A percentile compares a stretch with the other conserved stretches of the same genome.
phyloP scores from a whole-genome alignment of 92 coral and sea anemone species.

The Ricordea florida region DNA sequence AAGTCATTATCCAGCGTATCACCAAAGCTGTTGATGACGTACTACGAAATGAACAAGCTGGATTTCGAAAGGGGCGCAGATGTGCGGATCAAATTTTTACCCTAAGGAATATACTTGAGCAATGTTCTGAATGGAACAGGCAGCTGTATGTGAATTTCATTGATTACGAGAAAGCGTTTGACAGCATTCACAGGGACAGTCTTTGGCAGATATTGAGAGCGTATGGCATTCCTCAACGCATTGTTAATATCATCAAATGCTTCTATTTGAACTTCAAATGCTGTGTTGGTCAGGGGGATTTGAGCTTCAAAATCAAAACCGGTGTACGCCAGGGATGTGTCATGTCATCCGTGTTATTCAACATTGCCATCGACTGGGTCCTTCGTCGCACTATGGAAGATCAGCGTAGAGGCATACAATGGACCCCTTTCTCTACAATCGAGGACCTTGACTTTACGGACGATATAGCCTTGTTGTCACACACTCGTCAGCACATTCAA shows the following conservation, averaged over 20 bases:
- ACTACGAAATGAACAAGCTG: constrained; percentile 28
- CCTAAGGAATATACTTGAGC: constrained; percentile 20
- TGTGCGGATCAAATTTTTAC: constrained; percentile 15
- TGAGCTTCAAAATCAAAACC: background rate
- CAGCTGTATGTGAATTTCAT: constrained; percentile 3
- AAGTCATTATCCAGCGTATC: background rate
- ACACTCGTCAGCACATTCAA: constrained; percentile 14
- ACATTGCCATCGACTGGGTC: constrained; percentile 23
- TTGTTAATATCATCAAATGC: constrained; percentile 7
- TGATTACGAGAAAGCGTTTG: constrained; percentile 43
- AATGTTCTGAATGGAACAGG: constrained; percentile 34
- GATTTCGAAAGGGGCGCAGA: constrained; percentile 9
- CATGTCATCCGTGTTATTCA: constrained; percentile 11
- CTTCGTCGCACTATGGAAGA: background rate
- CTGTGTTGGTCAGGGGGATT: background rate
- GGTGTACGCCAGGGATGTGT: constrained; percentile 17
- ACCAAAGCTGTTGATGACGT: background rate
- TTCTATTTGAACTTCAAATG: constrained; percentile 6
- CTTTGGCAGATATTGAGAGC: constrained; percentile 3
- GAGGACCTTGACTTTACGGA: constrained; percentile 21
- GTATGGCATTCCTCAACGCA: background rate
- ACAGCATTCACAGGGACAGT: constrained; percentile 22
- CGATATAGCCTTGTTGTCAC: constrained; percentile 32
- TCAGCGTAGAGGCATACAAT: constrained; percentile 17
- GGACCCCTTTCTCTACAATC: constrained; percentile 26